These are phyloP conservation scores for Mormyrops attenuatus DNA, from an alignment of 2,797 vertebrate genomes.

Conservation along the genomic window DNA sequence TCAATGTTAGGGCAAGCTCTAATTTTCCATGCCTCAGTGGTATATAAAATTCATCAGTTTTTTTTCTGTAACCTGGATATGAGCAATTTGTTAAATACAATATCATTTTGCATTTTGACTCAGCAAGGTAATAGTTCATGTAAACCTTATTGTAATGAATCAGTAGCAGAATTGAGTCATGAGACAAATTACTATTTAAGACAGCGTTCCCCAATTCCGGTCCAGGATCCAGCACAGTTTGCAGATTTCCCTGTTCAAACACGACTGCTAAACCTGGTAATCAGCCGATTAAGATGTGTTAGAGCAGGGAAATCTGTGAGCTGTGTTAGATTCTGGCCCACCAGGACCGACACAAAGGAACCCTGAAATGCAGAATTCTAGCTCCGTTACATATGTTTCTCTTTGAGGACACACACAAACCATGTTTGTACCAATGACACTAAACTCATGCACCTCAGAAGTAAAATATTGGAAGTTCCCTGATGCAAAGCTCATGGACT, in stretches of 20 bases:
- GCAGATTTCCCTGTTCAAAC: not conserved
- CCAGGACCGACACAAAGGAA: not conserved
- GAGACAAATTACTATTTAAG: not conserved
- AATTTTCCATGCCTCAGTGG: not conserved
- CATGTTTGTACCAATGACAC: not conserved
- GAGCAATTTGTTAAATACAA: constrained; percentile 6
- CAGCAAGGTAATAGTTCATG: constrained; percentile 1
- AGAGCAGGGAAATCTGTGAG: not conserved
- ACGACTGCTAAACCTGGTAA: not conserved
- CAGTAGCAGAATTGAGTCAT: constrained; percentile 6
- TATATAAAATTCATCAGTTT: not conserved
- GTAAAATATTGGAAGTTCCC: not conserved
- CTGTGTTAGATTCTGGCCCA: not conserved
- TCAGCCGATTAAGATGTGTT: not conserved
- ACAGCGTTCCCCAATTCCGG: not conserved
- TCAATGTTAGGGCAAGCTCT: not conserved
- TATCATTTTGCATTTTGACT: constrained; percentile 7
- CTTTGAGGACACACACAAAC: not conserved
- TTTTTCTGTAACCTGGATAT: not conserved
- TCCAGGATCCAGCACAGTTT: not conserved
- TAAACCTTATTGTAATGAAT: constrained; percentile 9
- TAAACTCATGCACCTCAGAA: not conserved
- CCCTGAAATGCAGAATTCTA: not conserved
- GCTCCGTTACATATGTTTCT: not conserved
- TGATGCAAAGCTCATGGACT: not conserved